Conservation (phyloP, 2,113 vertebrate species). For the Gnathonemus longibarbis region DNA sequence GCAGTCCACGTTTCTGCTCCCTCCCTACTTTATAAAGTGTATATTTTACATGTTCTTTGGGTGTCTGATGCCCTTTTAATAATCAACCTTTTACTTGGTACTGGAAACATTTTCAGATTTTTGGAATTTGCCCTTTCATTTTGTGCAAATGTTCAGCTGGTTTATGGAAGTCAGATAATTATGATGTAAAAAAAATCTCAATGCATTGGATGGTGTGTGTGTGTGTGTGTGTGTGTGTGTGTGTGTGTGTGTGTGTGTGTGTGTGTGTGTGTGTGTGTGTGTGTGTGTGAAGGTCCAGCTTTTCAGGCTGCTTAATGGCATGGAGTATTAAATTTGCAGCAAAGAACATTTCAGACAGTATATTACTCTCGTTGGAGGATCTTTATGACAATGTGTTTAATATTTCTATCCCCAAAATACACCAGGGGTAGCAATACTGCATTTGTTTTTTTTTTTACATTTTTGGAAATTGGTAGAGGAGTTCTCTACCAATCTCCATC, state of each 20-base stretch:
- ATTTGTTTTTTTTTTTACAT: not conserved
- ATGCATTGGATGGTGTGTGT: not conserved
- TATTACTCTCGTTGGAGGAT: not conserved
- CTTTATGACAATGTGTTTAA: not conserved
- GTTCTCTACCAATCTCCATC: not conserved
- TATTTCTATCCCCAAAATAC: not conserved
- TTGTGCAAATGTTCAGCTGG: not conserved
- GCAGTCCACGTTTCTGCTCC: not conserved
- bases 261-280: not conserved
- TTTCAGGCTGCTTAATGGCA: not conserved
- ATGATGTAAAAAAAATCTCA: not conserved
- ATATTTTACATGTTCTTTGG: not conserved
- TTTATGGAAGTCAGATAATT: not conserved
- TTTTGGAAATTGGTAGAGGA: not conserved
- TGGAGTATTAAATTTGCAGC: not conserved
- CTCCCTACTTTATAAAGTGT: not conserved
- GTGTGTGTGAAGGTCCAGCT: not conserved
- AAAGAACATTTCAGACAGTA: not conserved
- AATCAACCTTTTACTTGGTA: not conserved
- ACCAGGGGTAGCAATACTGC: not conserved
- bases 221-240: not conserved
- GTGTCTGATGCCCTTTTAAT: not conserved
- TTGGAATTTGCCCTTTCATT: not conserved
- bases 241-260: not conserved
- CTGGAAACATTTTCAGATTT: not conserved